phyloP scores from a whole-genome alignment of 64 coral and sea anemone species.

The Dendrophyllia cribrosa region DNA sequence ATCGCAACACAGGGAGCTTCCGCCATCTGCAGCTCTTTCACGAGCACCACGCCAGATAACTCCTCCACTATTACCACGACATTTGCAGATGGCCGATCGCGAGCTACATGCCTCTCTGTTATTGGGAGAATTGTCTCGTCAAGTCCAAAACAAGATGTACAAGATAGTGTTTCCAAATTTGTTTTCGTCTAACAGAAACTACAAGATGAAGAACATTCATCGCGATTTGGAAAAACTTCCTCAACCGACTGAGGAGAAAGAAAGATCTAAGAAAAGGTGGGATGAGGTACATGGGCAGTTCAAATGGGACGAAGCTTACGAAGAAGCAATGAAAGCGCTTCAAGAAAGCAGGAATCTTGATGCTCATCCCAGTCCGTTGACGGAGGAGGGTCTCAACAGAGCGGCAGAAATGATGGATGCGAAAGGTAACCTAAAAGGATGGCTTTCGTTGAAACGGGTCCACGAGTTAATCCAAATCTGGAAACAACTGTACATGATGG shows the following conservation, averaged over 20 bases:
- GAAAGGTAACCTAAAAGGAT: slow-evolving; percentile 32
- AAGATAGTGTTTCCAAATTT: slow-evolving; percentile 30
- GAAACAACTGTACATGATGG: slow-evolving; percentile 21
- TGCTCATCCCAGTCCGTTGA: slow-evolving; percentile 36
- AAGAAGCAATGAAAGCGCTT: slow-evolving; percentile 42
- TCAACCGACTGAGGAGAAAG: background rate
- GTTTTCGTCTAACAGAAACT: slow-evolving; percentile 15
- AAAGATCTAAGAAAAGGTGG: background rate
- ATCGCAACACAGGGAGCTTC: slow-evolving; percentile 7
- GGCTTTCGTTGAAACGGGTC: slow-evolving; percentile 27
- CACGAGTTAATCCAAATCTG: slow-evolving; percentile 20
- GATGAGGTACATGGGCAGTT: slow-evolving; percentile 16
- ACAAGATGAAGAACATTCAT: slow-evolving; percentile 30
- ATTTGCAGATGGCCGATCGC: background rate
- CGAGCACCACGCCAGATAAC: background rate
- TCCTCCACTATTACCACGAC: background rate
- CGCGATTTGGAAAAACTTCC: slow-evolving; percentile 11
- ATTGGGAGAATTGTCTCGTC: slow-evolving; percentile 45
- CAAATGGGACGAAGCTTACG: slow-evolving; percentile 15
- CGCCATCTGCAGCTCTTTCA: background rate
- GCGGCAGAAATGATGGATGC: slow-evolving; percentile 24
- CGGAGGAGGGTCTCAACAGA: background rate
- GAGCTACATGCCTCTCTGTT: slow-evolving; percentile 10
- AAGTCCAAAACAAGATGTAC: slow-evolving; percentile 52
- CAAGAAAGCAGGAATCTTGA: slow-evolving; percentile 27